These are phyloP conservation scores for Thecocarcelia acutangulata DNA, from an alignment of 2,888 invertebrate species.

Conservation along the genomic window DNA sequence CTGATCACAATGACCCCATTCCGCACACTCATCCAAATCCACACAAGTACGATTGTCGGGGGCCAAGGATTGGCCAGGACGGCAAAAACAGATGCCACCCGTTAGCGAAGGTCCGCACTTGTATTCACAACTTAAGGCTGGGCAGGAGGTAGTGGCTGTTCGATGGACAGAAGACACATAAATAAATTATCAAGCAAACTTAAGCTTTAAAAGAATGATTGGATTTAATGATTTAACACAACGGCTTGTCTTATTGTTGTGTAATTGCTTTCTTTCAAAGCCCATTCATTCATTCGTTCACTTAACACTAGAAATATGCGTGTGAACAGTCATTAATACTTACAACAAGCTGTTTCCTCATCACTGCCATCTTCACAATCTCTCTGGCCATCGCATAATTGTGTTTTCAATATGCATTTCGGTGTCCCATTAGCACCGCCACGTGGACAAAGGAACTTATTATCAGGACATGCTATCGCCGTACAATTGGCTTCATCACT, in stretches of 20 bases:
- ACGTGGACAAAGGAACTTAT: slow-evolving; percentile 94
- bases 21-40: slow-evolving; percentile 94
- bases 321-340: slow-evolving; percentile 82
- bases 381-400: slow-evolving; percentile 93
- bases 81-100: slow-evolving; percentile 95
- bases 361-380: slow-evolving; percentile 97
- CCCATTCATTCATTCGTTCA: too few species aligned
- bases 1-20: slow-evolving; percentile 98
- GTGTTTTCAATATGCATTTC: slow-evolving; percentile 93
- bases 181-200: background rate
- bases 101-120: slow-evolving; percentile 94
- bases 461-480: slow-evolving; percentile 92
- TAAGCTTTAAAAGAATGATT: slow-evolving; percentile 17
- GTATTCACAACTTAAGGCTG: slow-evolving; percentile 92
- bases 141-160: slow-evolving; percentile 90
- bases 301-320: background rate
- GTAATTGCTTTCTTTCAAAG: slow-evolving; percentile 5
- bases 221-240: background rate
- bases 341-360: slow-evolving; percentile 93
- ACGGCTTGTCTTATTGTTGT: background rate
- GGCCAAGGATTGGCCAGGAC: slow-evolving; percentile 91
- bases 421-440: slow-evolving; percentile 88
- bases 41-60: slow-evolving; percentile 92
- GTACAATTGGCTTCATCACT: slow-evolving; percentile 94
- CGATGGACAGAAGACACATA: slow-evolving; percentile 65